Conservation (phyloP, 2,888 invertebrate species). For the Saturnia japonica region DNA sequence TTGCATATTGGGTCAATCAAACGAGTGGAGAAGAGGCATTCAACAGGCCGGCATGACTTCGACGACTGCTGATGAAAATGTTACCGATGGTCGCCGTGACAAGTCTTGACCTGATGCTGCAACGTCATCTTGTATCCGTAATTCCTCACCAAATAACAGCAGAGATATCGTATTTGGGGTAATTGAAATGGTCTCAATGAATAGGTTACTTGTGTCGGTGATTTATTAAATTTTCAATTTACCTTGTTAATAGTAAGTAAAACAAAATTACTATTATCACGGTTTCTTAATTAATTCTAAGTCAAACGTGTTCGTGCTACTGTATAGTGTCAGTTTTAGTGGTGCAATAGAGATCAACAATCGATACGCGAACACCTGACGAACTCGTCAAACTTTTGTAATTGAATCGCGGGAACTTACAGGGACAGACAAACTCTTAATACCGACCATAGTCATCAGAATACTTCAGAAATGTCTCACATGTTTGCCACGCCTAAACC, state of each 20-base stretch:
- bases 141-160: too few species aligned
- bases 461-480: neutral
- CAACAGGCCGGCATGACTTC: too few species aligned
- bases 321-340: neutral
- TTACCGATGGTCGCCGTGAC: too few species aligned
- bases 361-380: slow-evolving; percentile 51
- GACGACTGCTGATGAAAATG: too few species aligned
- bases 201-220: too few species aligned
- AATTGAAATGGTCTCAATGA: too few species aligned
- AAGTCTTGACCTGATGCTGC: too few species aligned
- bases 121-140: too few species aligned
- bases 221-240: too few species aligned
- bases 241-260: neutral
- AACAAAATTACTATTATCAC: neutral
- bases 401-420: slow-evolving; percentile 72
- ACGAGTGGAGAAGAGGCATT: too few species aligned
- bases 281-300: neutral
- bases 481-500: neutral
- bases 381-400: slow-evolving; percentile 77
- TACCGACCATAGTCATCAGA: slow-evolving; percentile 28
- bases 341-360: slow-evolving; percentile 33
- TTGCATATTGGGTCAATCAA: too few species aligned
- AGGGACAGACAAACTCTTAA: slow-evolving; percentile 66
- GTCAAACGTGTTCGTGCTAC: neutral
- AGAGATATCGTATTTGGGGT: too few species aligned